phyloP scores from a whole-genome alignment of 2,113 vertebrate species.

The Platichthys stellatus region DNA sequence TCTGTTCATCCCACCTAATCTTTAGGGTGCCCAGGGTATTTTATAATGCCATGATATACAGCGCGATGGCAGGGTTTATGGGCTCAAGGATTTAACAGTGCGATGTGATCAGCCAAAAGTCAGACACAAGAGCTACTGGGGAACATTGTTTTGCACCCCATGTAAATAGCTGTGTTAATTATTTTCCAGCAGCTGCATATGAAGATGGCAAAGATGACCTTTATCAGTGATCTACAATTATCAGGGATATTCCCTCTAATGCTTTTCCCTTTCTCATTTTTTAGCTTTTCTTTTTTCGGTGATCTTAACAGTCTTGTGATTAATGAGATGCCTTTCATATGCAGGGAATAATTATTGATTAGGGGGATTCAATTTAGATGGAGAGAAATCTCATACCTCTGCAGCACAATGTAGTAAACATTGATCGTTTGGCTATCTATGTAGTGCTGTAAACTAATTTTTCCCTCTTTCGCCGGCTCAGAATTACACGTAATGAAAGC shows the following conservation, averaged over 20 bases:
- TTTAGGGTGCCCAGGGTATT: slow-evolving; percentile 66
- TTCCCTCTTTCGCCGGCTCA: slow-evolving; percentile 8
- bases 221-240: slow-evolving; percentile 62
- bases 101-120: slow-evolving; percentile 63
- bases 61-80: slow-evolving; percentile 61
- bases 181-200: slow-evolving; percentile 50
- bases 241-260: slow-evolving; percentile 31
- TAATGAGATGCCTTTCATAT: slow-evolving; percentile 20
- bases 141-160: slow-evolving; percentile 53
- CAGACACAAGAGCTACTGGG: slow-evolving; percentile 34
- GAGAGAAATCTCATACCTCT: slow-evolving; percentile 35
- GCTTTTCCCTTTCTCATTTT: slow-evolving; percentile 22
- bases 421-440: slow-evolving; percentile 24
- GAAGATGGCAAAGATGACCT: slow-evolving; percentile 64
- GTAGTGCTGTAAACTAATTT: neutral
- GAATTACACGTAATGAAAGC: slow-evolving; percentile 22
- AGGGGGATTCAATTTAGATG: slow-evolving; percentile 27
- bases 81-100: slow-evolving; percentile 61
- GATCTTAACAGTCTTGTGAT: slow-evolving; percentile 32
- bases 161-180: slow-evolving; percentile 74
- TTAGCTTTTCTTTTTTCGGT: slow-evolving; percentile 35
- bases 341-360: slow-evolving; percentile 50
- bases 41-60: slow-evolving; percentile 72
- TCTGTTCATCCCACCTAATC: slow-evolving; percentile 71
- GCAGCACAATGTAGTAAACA: slow-evolving; percentile 15